phyloP scores from a whole-genome alignment of 2,113 vertebrate genomes.

The Scalopus aquaticus region DNA sequence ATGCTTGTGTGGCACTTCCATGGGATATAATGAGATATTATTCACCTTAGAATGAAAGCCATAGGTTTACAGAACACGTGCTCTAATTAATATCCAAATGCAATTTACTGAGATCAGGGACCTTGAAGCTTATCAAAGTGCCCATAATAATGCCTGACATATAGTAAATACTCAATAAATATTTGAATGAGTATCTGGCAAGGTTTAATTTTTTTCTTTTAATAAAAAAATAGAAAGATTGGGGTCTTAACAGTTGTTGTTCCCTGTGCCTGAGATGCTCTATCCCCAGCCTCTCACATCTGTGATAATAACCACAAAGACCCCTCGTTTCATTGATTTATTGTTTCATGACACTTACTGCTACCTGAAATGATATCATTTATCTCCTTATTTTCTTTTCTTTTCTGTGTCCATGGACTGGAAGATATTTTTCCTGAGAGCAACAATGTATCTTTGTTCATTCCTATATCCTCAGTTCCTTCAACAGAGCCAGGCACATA shows the following conservation, averaged over 20 bases:
- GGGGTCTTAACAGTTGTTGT: background rate
- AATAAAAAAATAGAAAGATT: too few relatives aligned
- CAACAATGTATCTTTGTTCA: background rate
- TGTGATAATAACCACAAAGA: background rate
- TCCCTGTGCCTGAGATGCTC: background rate
- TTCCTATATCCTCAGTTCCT: background rate
- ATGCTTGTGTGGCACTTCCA: background rate
- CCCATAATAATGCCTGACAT: background rate
- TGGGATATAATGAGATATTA: background rate
- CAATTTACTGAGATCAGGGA: background rate
- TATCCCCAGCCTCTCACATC: background rate
- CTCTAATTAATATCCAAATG: background rate
- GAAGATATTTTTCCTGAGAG: background rate
- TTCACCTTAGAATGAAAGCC: background rate
- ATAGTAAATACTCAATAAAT: background rate
- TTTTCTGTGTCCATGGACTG: background rate
- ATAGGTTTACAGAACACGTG: background rate
- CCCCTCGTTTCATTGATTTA: background rate
- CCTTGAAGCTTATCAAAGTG: background rate
- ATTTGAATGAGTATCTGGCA: background rate
- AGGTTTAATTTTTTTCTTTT: background rate
- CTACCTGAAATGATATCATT: constrained; percentile 21
- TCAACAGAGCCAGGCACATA: background rate
- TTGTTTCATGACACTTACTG: background rate
- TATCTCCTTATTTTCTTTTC: background rate